phyloP scores from a whole-genome alignment of 2,797 vertebrate species.

The Mionectes olivaceus region DNA sequence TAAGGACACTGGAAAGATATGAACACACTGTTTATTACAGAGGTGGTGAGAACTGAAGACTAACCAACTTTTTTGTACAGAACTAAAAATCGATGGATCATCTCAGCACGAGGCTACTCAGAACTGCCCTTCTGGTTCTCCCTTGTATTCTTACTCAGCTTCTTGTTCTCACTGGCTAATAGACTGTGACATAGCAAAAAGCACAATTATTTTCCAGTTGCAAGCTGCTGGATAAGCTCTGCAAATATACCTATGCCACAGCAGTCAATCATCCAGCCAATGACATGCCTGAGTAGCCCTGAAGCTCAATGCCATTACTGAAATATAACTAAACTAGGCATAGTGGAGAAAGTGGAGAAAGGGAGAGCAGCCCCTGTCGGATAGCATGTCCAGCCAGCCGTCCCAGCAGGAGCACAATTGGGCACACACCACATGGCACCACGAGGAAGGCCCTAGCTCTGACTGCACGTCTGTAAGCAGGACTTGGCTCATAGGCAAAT shows the following conservation, averaged over 20 bases:
- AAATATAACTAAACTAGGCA: not conserved
- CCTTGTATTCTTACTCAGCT: not conserved
- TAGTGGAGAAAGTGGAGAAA: not conserved
- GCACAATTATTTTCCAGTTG: not conserved
- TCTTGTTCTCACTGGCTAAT: not conserved
- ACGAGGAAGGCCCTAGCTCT: not conserved
- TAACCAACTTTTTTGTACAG: not conserved
- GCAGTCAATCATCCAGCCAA: not conserved
- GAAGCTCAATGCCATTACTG: not conserved
- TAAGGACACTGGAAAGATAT: not conserved
- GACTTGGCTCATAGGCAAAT: fast-evolving
- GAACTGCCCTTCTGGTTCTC: not conserved
- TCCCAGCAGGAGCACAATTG: not conserved
- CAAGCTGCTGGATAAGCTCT: not conserved
- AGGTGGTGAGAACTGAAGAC: not conserved
- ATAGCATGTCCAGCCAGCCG: fast-evolving
- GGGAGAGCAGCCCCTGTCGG: fast-evolving
- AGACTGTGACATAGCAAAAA: not conserved
- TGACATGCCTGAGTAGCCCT: not conserved
- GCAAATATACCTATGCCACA: not conserved
- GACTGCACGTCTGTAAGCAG: fast-evolving
- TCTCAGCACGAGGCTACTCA: not conserved
- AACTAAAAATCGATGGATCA: not conserved
- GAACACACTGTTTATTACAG: not conserved
- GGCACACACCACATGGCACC: not conserved